Evolutionary conservation across 2,888 invertebrate species (phyloP), one percentile per base, ranked within the genome.

Genomic region (Adelphocoris suturalis): DNA sequence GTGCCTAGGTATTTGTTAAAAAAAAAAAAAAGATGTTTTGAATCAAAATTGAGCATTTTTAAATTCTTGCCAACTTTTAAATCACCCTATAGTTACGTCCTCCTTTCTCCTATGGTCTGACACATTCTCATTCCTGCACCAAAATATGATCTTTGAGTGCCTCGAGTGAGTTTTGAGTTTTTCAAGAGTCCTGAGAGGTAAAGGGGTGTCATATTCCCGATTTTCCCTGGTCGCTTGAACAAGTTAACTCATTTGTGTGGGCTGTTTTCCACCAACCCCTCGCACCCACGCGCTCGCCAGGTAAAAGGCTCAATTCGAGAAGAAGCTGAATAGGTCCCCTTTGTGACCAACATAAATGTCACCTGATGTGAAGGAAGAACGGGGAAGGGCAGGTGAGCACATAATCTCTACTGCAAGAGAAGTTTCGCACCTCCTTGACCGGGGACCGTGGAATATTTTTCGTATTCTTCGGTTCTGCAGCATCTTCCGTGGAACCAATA

Each of bases 191-290:
- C 19, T 28, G 19, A 52, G 82, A 47, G 82, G 82, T 48, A 52
- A 52, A 52, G 52, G 82, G 52, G 82, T 82, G 82, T 82, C 82
- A 52, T 82, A 82, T 82, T 82, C 23, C 82, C 47, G 52, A 75
- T 75, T 75, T 86, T 86, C 68, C 37, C 86, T 86, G 86, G 86
- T 86, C 75, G 86, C 86, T 86, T 86, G 86, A 86, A 75, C 86
- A 86, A 86, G 86, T 86, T 86, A 86, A 86, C 86, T 86, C 86
- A 86, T 86, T 86, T 86, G 86, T 75, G 86, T 16, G 47, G 86
- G 86, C 82, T 47, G 19, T 82, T 52, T 47, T 47, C 80, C 37
- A 12, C 19, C 37, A 14, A 46, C 47, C 12, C 27, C 14, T 23
- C 48, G n/a, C 48, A 48, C 48, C 81, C 37, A 46, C 78, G n/a